Evolutionary conservation across 1,140 invertebrate genomes (phyloP).

Genomic region (Drosophila orena): DNA sequence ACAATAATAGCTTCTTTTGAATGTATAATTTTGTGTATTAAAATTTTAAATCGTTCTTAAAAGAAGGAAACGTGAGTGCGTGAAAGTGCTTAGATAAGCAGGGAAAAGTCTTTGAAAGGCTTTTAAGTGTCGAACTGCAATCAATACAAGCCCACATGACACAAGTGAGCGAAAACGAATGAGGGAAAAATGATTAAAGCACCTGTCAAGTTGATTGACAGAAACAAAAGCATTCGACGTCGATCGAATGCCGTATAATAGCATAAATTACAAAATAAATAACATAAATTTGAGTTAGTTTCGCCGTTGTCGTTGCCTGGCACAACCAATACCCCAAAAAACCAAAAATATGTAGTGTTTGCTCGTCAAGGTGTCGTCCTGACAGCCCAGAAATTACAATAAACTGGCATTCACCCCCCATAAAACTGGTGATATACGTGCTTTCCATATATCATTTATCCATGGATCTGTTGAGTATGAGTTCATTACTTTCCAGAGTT

Average conservation of each 20-base stretch:
- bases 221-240: slow-evolving; percentile 32
- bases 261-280: slow-evolving; percentile 80
- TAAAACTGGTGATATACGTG: neutral
- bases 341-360: slow-evolving; percentile 49
- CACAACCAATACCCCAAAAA: slow-evolving; percentile 12
- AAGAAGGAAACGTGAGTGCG: neutral
- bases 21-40: neutral
- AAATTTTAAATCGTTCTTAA: no score
- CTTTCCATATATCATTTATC: no score
- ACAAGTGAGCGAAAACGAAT: neutral
- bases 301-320: slow-evolving; percentile 69
- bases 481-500: no score
- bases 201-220: slow-evolving; percentile 72
- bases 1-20: slow-evolving; percentile 27
- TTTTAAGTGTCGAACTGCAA: slow-evolving; percentile 27
- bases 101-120: slow-evolving; percentile 9
- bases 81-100: slow-evolving; percentile 36
- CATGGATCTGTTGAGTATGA: no score
- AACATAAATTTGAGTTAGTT: slow-evolving; percentile 65
- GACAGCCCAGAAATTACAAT: slow-evolving; percentile 38
- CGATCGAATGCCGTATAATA: slow-evolving; percentile 41
- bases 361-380: slow-evolving; percentile 30
- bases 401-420: neutral
- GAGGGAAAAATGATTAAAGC: slow-evolving; percentile 55
- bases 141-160: slow-evolving; percentile 34